phyloP scores from a whole-genome alignment of 2,113 vertebrate genomes.

The Ivindomyrus marchei region DNA sequence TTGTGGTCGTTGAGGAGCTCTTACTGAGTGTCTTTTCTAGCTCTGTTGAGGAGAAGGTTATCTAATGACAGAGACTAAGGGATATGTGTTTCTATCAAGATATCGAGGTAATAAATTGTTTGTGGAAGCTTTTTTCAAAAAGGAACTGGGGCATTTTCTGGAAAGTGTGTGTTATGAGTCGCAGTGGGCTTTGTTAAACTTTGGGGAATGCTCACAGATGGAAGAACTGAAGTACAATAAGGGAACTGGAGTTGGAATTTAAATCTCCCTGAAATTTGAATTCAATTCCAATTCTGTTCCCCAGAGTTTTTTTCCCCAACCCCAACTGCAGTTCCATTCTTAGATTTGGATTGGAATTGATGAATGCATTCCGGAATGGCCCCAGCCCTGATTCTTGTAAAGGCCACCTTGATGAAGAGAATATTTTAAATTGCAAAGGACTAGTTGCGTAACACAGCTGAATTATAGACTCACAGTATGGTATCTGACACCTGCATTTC shows the following conservation, averaged over 20 bases:
- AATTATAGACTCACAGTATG: neutral
- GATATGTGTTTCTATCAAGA: neutral
- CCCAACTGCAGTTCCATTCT: too few species aligned
- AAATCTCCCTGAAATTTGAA: too few species aligned
- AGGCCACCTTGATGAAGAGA: neutral
- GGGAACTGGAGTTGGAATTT: too few species aligned
- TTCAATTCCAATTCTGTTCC: too few species aligned
- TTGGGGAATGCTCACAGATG: neutral
- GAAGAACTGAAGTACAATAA: neutral
- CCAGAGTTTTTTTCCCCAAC: too few species aligned
- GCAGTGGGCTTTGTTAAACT: neutral
- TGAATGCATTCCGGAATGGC: too few species aligned
- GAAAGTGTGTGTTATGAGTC: conserved; percentile 1
- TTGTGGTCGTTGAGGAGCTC: neutral
- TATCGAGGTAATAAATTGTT: conserved; percentile 28
- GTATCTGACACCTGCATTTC: conserved; percentile 1
- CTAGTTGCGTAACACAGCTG: conserved; percentile 17
- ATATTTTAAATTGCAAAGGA: neutral
- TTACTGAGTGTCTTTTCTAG: neutral
- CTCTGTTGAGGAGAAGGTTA: neutral
- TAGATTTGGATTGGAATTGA: too few species aligned
- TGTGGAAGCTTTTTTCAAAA: conserved; percentile 27
- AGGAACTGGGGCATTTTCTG: conserved; percentile 2
- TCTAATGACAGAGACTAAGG: neutral
- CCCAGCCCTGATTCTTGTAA: neutral